Evolutionary conservation across 1,140 invertebrate species (phyloP).

Genomic region (Meloidogyne hapla): DNA sequence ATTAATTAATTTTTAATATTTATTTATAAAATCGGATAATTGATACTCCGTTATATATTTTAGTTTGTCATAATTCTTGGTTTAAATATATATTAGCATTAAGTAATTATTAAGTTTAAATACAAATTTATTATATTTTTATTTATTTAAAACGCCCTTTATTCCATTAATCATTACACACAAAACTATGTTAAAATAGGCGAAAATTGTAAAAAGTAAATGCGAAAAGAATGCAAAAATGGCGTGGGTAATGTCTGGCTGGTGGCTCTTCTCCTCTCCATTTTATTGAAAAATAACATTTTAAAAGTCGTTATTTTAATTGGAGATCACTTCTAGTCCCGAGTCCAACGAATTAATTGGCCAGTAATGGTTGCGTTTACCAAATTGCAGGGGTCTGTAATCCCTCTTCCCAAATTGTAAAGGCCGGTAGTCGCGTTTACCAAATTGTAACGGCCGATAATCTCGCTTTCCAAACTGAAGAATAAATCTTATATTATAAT

Average conservation of each 20-base stretch:
- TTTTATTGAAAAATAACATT: not conserved
- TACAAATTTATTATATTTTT: too few relatives aligned
- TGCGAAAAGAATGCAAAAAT: too few relatives aligned
- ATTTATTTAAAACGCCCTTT: too few relatives aligned
- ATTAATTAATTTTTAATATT: too few relatives aligned
- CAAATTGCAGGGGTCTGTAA: constrained; percentile 22
- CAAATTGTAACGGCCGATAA: constrained; percentile 23
- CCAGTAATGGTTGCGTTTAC: not conserved
- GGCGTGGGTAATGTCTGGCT: not conserved
- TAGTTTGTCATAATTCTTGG: too few relatives aligned
- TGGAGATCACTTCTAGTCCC: not conserved
- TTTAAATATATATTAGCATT: too few relatives aligned
- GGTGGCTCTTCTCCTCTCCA: not conserved
- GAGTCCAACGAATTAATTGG: not conserved
- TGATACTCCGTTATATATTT: too few relatives aligned
- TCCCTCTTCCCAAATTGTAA: constrained; percentile 1
- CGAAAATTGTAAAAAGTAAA: not conserved
- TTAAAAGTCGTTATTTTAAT: not conserved
- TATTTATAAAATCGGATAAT: too few relatives aligned
- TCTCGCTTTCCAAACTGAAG: constrained; percentile 29
- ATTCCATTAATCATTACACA: not conserved
- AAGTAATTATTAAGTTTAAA: too few relatives aligned
- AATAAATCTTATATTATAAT: too few relatives aligned
- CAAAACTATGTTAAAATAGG: not conserved
- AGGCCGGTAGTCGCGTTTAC: not conserved